Conservation (phyloP, 2,888 invertebrate genomes). For the Tinea pellionella region DNA sequence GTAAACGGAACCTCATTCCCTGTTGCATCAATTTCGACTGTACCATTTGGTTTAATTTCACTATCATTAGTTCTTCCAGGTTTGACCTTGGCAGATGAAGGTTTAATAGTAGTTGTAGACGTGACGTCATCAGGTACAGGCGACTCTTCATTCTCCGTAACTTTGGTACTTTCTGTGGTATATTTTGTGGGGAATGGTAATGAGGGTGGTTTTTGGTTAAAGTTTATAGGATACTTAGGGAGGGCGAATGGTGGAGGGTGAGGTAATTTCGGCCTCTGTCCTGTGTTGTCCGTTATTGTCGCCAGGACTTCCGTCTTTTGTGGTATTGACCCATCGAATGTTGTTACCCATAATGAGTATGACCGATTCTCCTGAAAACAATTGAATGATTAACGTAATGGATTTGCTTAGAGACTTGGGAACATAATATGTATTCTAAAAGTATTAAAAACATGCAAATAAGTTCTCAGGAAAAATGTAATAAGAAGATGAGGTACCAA, state of each 20-base stretch:
- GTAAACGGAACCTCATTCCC: constrained; percentile 71
- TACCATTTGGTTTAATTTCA: constrained; percentile 18
- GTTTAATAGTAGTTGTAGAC: constrained; percentile 30
- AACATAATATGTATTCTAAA: too few species aligned
- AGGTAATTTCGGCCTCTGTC: constrained; percentile 32
- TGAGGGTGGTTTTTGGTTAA: constrained; percentile 21
- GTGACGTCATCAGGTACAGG: constrained; percentile 46
- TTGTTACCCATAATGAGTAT: constrained; percentile 56
- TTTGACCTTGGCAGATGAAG: constrained; percentile 25
- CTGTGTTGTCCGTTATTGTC: constrained; percentile 42
- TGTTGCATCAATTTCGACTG: constrained; percentile 45
- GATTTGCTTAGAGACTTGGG: too few species aligned
- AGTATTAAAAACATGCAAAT: not conserved
- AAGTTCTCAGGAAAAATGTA: not conserved
- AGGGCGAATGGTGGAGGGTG: constrained; percentile 37
- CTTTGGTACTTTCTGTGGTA: constrained; percentile 41
- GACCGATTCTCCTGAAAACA: constrained; percentile 51
- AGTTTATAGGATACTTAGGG: constrained; percentile 25
- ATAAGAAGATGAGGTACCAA: not conserved
- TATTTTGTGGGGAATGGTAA: constrained; percentile 27
- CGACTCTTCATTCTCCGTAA: constrained; percentile 31
- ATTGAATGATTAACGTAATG: too few species aligned
- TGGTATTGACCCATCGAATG: constrained; percentile 49
- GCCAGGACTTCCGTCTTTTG: constrained; percentile 53
- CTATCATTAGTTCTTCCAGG: constrained; percentile 22